Evolutionary conservation across 2,113 vertebrate species (phyloP), one percentile per base, ranked within the genome.

Genomic region (Caretta caretta): DNA sequence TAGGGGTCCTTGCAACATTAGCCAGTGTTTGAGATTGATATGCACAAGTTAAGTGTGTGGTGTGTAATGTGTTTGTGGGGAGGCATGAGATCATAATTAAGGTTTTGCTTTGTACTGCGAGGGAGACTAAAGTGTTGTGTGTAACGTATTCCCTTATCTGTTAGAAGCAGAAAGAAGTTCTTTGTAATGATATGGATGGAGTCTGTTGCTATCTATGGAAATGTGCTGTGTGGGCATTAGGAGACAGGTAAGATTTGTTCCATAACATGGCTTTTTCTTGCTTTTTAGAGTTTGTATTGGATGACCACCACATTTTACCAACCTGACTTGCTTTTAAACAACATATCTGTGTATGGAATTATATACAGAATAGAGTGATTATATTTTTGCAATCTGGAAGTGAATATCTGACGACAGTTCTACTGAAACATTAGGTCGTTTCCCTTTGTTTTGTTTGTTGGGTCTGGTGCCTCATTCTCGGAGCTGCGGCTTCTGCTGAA

Each of bases 161-260:
- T 48, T 62, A 83, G 48, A 59, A 89, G 42, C 22, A 85, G 92
- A 89, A 87, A 92, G 83, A 90, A 91, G 96, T 96, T 96, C 90
- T 93, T 72, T 65, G 90, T 12, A 4, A 5, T 91, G 93, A 88
- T 48, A 88, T 85, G 81, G 81, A 72, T 85, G 81, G 79, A 72
- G 87, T 88, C 62, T 91, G 88, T 78, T 91, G 90, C 91, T 5
- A 4, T 12, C 86, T 86, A 53, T 92, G 93, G 38, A 90, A 88
- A 88, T 8, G 49, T 80, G 80, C 96, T 24, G 3, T 6, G 80
- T 2, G 56, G 91, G 62, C 94, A 92, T 0, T 5, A 91, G 91
- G 69, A 76, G 22, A 46, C 24, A 12, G 38, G 38, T 42, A 76
- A 46, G 75, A 48, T 46, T 13, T 20, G 72, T 46, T 25, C 22